phyloP scores from a whole-genome alignment of 2,888 invertebrate species.

The Teinopalpus imperialis region DNA sequence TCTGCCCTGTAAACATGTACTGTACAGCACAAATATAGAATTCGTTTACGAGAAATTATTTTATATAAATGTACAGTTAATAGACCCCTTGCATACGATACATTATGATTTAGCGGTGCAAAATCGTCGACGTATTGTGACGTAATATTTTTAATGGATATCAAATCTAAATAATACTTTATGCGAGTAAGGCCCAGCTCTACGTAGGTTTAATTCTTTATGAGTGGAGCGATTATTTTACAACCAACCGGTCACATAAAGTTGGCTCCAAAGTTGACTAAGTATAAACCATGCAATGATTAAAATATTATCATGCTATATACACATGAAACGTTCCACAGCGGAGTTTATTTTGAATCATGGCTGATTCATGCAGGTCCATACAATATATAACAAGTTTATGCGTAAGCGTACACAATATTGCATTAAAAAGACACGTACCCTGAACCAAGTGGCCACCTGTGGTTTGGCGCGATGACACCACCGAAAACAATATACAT shows the following conservation, averaged over 20 bases:
- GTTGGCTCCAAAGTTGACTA: conserved; percentile 30
- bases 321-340: conserved; percentile 29
- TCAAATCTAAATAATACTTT: too few species aligned
- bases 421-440: conserved; percentile 82
- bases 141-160: too few species aligned
- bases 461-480: conserved; percentile 74
- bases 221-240: conserved; percentile 14
- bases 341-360: conserved; percentile 35
- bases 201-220: conserved; percentile 14
- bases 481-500: conserved; percentile 80
- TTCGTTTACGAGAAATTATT: too few species aligned
- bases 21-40: too few species aligned
- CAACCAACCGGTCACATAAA: conserved; percentile 34
- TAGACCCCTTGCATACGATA: too few species aligned
- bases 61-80: too few species aligned
- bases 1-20: too few species aligned
- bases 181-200: too few species aligned
- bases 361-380: conserved; percentile 47
- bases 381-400: conserved; percentile 35
- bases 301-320: conserved; percentile 44
- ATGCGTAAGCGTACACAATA: conserved; percentile 27
- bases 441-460: conserved; percentile 96
- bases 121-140: too few species aligned
- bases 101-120: too few species aligned
- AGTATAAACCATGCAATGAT: conserved; percentile 43